A percentile compares a stretch with the other conserved stretches of the same genome.
Evolutionary conservation across 2,113 vertebrate genomes (phyloP).

Genomic region (Irena cyanogastra): DNA sequence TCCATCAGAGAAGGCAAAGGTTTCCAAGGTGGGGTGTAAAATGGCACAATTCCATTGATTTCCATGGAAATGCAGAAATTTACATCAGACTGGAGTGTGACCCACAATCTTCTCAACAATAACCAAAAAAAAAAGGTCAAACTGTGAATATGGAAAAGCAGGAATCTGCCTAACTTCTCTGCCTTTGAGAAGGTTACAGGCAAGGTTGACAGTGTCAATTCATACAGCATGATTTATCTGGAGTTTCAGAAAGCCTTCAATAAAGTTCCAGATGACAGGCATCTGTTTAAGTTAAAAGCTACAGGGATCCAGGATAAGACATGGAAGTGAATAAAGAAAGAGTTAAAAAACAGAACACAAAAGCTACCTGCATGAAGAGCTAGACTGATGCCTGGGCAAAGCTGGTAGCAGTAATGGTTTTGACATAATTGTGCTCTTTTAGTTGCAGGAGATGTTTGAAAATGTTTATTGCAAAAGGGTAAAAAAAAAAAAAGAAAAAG

Average conservation of each 20-base stretch:
- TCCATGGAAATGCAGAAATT: background rate
- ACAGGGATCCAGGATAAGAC: constrained; percentile 31
- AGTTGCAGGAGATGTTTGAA: constrained; percentile 3
- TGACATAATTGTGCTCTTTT: constrained; percentile 27
- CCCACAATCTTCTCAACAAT: background rate
- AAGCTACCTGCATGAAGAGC: background rate
- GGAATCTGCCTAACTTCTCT: constrained; percentile 61
- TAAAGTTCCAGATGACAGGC: constrained; percentile 77
- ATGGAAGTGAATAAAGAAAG: constrained; percentile 63
- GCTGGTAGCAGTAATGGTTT: constrained; percentile 9
- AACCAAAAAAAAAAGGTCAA: constrained; percentile 30
- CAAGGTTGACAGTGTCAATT: constrained; percentile 69
- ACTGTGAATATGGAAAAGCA: background rate
- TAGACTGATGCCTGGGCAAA: constrained; percentile 1
- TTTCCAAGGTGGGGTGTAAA: background rate
- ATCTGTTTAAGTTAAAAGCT: constrained; percentile 66
- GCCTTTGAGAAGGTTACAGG: constrained; percentile 76
- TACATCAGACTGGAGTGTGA: background rate
- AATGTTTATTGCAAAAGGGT: constrained; percentile 52
- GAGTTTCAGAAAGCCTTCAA: constrained; percentile 73
- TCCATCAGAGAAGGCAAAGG: constrained; percentile 39
- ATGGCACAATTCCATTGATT: background rate
- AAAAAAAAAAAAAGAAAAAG: background rate
- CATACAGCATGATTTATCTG: constrained; percentile 73
- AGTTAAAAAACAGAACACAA: constrained; percentile 31